phyloP scores from a whole-genome alignment of 2,797 vertebrate species.

The Malurus leucopterus region DNA sequence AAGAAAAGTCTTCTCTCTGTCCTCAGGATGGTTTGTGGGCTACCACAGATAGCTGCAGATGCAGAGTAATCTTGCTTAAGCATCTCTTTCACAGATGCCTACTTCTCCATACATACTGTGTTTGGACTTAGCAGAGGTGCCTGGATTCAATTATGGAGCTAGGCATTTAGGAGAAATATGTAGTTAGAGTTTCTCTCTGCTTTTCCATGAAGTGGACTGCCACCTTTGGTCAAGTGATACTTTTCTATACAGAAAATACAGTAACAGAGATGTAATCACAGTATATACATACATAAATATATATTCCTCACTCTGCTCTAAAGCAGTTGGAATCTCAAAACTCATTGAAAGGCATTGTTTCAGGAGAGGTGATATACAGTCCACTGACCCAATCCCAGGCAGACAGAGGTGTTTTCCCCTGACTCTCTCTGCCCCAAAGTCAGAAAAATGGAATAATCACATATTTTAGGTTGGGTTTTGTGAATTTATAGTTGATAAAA shows the following conservation, averaged over 20 bases:
- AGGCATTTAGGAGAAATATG: background rate
- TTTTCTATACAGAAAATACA: background rate
- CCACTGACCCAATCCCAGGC: rapidly evolving
- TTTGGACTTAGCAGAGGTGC: background rate
- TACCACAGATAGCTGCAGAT: background rate
- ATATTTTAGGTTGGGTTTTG: background rate
- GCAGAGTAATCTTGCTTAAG: background rate
- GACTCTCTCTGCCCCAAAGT: background rate
- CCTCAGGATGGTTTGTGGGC: background rate
- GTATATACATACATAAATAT: background rate
- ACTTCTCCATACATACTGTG: background rate
- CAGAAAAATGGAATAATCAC: background rate
- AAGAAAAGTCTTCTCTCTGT: background rate
- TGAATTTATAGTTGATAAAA: background rate
- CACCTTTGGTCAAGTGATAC: background rate
- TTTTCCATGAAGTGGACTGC: background rate
- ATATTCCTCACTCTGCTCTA: background rate
- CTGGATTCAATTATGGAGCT: background rate
- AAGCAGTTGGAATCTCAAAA: background rate
- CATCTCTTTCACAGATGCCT: background rate
- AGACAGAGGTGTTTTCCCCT: background rate
- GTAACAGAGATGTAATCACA: background rate
- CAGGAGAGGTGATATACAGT: background rate
- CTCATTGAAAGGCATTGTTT: background rate
- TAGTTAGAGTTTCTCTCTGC: background rate